A percentile compares a stretch with the other conserved stretches of the same genome.
Evolutionary conservation across 2,113 vertebrate genomes (phyloP).

Genomic region (Myrmecobius fasciatus): DNA sequence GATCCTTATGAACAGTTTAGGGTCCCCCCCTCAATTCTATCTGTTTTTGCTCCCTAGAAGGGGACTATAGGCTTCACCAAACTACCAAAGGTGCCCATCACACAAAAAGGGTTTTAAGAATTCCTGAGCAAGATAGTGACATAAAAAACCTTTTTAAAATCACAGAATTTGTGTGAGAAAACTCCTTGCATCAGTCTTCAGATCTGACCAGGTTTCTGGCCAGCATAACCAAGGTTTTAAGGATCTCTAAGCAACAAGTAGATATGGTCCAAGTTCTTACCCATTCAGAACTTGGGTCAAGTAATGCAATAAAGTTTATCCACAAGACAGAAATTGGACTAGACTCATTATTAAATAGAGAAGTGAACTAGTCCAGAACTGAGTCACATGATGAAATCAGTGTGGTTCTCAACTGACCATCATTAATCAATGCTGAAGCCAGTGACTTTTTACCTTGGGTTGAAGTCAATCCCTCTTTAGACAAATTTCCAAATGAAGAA

Average conservation of each 20-base stretch:
- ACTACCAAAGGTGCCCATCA: neutral
- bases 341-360: neutral
- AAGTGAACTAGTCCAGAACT: neutral
- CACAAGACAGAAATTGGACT: neutral
- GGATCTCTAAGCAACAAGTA: too few relatives aligned
- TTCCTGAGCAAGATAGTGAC: neutral
- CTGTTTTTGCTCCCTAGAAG: too few relatives aligned
- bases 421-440: too few relatives aligned
- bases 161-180: neutral
- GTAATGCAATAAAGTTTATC: neutral
- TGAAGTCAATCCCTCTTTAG: too few relatives aligned
- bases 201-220: neutral
- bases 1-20: neutral
- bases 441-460: too few relatives aligned
- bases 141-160: neutral
- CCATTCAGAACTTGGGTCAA: neutral
- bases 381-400: neutral
- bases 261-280: neutral
- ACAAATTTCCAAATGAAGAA: too few relatives aligned
- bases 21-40: neutral
- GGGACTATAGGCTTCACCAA: too few relatives aligned
- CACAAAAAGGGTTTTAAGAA: neutral
- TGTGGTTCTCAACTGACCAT: neutral
- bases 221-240: neutral
- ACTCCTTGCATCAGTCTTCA: neutral